phyloP scores from a whole-genome alignment of 2,888 invertebrate species.

The Plusia festucae region DNA sequence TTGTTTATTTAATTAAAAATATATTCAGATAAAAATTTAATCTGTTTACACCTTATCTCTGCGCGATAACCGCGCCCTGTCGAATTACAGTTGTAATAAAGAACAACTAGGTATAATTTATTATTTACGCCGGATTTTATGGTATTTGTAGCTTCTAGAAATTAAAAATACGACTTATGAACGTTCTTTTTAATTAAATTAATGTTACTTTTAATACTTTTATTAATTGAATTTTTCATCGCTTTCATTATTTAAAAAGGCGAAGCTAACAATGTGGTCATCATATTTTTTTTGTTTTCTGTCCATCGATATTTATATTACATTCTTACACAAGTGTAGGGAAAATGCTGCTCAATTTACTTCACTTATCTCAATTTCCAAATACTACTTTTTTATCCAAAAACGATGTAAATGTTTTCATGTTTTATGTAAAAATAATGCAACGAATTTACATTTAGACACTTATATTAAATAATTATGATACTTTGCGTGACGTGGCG shows the following conservation, averaged over 20 bases:
- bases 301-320: too few species aligned
- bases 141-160: not conserved
- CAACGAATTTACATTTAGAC: too few species aligned
- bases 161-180: slow-evolving; percentile 4
- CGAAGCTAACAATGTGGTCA: not conserved
- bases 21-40: not conserved
- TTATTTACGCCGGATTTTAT: not conserved
- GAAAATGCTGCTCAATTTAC: too few species aligned
- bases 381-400: too few species aligned
- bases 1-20: not conserved
- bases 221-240: not conserved
- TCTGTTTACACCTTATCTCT: not conserved
- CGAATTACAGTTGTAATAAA: not conserved
- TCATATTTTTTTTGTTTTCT: too few species aligned
- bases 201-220: not conserved
- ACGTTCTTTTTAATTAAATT: not conserved
- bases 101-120: not conserved
- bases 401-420: too few species aligned
- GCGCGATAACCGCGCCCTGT: not conserved
- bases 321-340: too few species aligned
- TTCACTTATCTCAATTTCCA: too few species aligned
- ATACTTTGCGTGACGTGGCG: too few species aligned
- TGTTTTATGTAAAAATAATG: too few species aligned
- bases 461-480: too few species aligned
- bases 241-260: not conserved